phyloP scores from a whole-genome alignment of 2,797 vertebrate species.

The Antennarius maculatus region DNA sequence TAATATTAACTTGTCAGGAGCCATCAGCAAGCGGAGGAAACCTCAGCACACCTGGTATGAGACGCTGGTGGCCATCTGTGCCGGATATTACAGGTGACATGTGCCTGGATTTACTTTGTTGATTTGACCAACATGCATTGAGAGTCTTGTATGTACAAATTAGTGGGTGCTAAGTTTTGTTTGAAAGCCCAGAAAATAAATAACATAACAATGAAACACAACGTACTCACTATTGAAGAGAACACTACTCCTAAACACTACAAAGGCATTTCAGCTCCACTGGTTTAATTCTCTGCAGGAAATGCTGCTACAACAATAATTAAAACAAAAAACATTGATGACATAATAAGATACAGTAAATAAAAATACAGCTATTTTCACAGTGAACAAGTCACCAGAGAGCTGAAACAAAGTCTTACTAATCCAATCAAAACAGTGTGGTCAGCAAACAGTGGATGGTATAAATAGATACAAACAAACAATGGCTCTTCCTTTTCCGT shows the following conservation, averaged over 20 bases:
- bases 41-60: not conserved
- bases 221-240: slow-evolving; percentile 7
- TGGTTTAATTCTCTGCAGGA: not conserved
- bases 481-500: not conserved
- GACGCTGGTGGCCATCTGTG: not conserved
- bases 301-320: not conserved
- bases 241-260: not conserved
- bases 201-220: not conserved
- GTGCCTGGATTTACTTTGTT: not conserved
- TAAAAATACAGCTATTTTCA: not conserved
- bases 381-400: not conserved
- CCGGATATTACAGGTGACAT: slow-evolving; percentile 4
- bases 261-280: not conserved
- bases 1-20: not conserved
- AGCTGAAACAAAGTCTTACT: not conserved
- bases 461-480: too few relatives aligned
- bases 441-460: too few relatives aligned
- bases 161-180: slow-evolving; percentile 8
- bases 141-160: not conserved
- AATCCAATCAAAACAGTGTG: too few relatives aligned
- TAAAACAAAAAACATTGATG: not conserved
- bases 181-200: slow-evolving; percentile 6
- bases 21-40: not conserved
- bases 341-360: not conserved
- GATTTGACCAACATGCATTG: not conserved